Conservation (phyloP, 2,888 invertebrate genomes). For the Petrolisthes manimaculis region DNA sequence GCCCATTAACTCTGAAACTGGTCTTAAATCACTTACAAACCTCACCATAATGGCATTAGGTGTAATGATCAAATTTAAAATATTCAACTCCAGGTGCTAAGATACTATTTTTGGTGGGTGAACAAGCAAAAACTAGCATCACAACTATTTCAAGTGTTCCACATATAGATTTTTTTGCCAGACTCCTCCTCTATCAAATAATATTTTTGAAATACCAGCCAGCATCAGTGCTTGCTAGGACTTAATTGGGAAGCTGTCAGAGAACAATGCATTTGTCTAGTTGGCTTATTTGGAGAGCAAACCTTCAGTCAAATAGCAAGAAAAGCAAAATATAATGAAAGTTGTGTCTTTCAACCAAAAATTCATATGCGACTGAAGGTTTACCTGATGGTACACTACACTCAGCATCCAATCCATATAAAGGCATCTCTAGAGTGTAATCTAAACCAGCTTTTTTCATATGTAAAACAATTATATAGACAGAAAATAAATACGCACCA, state of each 20-base stretch:
- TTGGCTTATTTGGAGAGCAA: slow-evolving; percentile 18
- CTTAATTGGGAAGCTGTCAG: slow-evolving; percentile 30
- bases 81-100: too few species aligned
- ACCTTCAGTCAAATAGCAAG: slow-evolving; percentile 35
- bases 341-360: background rate
- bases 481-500: too few species aligned
- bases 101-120: too few species aligned
- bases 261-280: slow-evolving; percentile 34
- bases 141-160: too few species aligned
- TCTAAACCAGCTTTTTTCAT: background rate
- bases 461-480: too few species aligned
- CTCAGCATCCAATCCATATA: background rate
- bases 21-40: too few species aligned
- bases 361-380: background rate
- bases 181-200: background rate
- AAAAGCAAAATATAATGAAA: background rate
- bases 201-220: background rate
- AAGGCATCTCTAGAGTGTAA: slow-evolving; percentile 3
- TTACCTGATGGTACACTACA: background rate
- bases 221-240: background rate
- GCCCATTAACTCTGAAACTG: too few species aligned
- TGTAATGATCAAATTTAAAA: too few species aligned
- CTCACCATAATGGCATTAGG: too few species aligned
- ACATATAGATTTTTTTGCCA: too few species aligned
- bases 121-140: too few species aligned